Evolutionary conservation across 2,888 invertebrate species (phyloP).

Genomic region (Diarsia mendica): DNA sequence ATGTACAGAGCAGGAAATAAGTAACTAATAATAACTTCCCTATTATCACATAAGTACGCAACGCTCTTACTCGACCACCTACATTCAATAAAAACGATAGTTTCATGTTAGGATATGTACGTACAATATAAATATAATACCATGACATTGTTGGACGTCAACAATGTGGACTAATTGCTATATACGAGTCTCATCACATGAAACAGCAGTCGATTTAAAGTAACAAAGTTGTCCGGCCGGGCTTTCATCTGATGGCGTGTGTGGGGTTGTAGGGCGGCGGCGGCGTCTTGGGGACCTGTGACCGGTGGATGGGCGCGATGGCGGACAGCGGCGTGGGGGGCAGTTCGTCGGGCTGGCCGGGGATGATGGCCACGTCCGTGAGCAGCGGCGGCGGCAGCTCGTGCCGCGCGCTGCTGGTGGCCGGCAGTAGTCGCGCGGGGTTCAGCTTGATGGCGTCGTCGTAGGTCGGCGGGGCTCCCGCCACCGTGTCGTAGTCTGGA

Average conservation of each 20-base stretch:
- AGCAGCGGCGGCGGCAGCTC: slow-evolving; percentile 68
- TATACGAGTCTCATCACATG: slow-evolving; percentile 85
- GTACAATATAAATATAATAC: slow-evolving; percentile 84
- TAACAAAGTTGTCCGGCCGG: slow-evolving; percentile 72
- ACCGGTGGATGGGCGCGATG: slow-evolving; percentile 80
- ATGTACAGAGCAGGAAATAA: slow-evolving; percentile 85
- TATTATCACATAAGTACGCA: slow-evolving; percentile 90
- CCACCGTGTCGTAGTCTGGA: slow-evolving; percentile 93
- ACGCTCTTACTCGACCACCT: slow-evolving; percentile 77
- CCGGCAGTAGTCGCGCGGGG: slow-evolving; percentile 89
- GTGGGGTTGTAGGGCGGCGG: slow-evolving; percentile 88
- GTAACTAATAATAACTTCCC: slow-evolving; percentile 82
- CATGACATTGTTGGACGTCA: slow-evolving; percentile 75
- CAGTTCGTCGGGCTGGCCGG: slow-evolving; percentile 78
- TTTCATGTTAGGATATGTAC: slow-evolving; percentile 85
- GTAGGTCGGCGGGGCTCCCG: slow-evolving; percentile 93
- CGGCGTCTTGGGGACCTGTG: slow-evolving; percentile 87
- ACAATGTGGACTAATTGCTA: slow-evolving; percentile 73
- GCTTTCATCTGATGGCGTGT: slow-evolving; percentile 88
- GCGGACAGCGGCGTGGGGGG: slow-evolving; percentile 61
- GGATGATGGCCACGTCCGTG: slow-evolving; percentile 76
- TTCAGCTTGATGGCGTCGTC: slow-evolving; percentile 93
- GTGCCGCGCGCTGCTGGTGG: slow-evolving; percentile 79
- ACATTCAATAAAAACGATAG: slow-evolving; percentile 77
- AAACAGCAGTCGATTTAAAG: slow-evolving; percentile 89